phyloP scores from a whole-genome alignment of 2,797 vertebrate species.

The Sternarchorhynchus goeldii region DNA sequence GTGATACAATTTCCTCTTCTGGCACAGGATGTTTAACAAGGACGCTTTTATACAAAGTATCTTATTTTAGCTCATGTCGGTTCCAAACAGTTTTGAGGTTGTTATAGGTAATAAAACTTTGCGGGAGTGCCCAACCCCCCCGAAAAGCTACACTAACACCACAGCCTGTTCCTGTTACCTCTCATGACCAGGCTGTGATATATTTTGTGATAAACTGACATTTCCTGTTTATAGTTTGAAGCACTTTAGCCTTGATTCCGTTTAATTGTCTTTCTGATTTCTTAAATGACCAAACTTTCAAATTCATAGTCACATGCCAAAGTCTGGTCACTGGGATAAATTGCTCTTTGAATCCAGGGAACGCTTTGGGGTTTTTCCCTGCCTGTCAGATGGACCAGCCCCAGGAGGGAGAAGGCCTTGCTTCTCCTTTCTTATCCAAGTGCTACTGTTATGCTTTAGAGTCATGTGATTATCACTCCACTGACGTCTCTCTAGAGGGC shows the following conservation, averaged over 20 bases:
- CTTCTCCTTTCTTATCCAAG: neutral
- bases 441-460: neutral
- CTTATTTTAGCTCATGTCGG: neutral
- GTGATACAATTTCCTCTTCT: constrained; percentile 7
- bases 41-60: constrained; percentile 10
- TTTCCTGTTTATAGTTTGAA: constrained; percentile 40
- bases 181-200: neutral
- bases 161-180: neutral
- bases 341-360: constrained; percentile 9
- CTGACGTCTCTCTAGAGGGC: neutral
- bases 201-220: neutral
- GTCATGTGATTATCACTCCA: neutral
- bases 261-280: constrained; percentile 29
- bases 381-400: neutral
- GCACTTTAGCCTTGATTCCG: constrained; percentile 20
- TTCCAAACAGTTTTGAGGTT: neutral
- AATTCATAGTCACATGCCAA: neutral
- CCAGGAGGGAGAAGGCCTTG: neutral
- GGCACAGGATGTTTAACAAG: constrained; percentile 14
- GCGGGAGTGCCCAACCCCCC: too few relatives aligned
- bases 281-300: constrained; percentile 23
- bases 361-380: neutral
- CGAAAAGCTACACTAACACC: too few relatives aligned
- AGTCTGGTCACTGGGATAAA: constrained; percentile 16
- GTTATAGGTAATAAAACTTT: neutral